These are phyloP conservation scores for Girardia tigrina DNA, from an alignment of 2,888 invertebrate genomes.

Conservation along the genomic window DNA sequence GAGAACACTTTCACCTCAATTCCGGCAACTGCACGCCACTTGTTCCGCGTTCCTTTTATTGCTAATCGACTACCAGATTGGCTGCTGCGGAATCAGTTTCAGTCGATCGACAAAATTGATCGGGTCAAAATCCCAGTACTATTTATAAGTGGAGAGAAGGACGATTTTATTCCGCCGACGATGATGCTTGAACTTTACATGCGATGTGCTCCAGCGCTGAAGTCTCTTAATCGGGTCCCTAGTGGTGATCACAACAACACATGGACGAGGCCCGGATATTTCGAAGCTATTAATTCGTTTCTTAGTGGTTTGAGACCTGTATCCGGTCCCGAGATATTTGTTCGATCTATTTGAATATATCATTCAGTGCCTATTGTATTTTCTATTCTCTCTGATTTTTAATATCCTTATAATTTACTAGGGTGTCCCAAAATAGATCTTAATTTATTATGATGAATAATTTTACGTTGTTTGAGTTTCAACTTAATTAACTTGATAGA, in stretches of 20 bases:
- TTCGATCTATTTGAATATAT: too few species aligned
- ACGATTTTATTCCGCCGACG: conserved; percentile 70
- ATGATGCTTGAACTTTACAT: conserved; percentile 73
- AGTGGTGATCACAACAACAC: conserved; percentile 85
- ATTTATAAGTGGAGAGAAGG: conserved; percentile 73
- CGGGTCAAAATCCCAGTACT: conserved; percentile 64
- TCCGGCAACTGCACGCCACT: conserved; percentile 60
- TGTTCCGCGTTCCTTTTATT: conserved; percentile 25
- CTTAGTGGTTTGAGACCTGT: conserved; percentile 10
- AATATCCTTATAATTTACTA: too few species aligned
- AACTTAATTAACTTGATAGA: too few species aligned
- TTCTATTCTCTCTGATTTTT: too few species aligned
- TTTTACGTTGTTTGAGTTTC: too few species aligned
- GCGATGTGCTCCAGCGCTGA: conserved; percentile 62
- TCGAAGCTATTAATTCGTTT: conserved; percentile 39
- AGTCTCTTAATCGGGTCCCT: conserved; percentile 64
- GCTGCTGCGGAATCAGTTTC: conserved; percentile 38
- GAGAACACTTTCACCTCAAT: conserved; percentile 91
- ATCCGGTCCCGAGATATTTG: too few species aligned
- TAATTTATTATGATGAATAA: too few species aligned
- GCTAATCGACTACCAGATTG: conserved; percentile 25
- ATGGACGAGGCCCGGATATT: conserved; percentile 72
- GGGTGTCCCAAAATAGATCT: too few species aligned
- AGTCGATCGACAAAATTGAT: conserved; percentile 58
- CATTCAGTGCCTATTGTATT: too few species aligned